Base-by-base conservation (phyloP, 2,888 invertebrate genomes). In the Epistrophe grossulariae region DNA sequence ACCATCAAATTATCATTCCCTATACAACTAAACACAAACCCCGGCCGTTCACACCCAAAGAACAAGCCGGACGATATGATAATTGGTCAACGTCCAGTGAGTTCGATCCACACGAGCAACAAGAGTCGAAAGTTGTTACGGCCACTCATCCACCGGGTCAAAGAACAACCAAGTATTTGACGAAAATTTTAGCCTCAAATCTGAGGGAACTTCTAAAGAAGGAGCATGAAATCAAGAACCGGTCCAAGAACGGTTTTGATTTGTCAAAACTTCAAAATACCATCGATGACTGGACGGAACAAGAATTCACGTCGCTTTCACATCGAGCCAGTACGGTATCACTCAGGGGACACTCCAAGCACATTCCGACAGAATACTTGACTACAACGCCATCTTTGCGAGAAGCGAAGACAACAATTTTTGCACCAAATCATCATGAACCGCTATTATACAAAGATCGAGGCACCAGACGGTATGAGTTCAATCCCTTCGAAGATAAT, bases 271-370 rank as follows among this genome's bases (percentile, higher is more conserved):
- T 97, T 48, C 97, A 97, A 91, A 96, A 96, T 89, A 97, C 96
- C 89, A 97, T 97, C 78, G 97, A 97, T 89, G 96, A 96, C 88
- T 97, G 97, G 97, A 97, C 97, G 0, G 95, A 95, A 89, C 95
- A 96, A 92, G 95, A 96, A 89, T 96, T 94, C 91, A 94, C 95
- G 0, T 94, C 93, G 88, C 89, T 93, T 17, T 93, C 93, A 2
- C 94, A 94, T 89, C 94, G 93, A 80, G 93, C 94, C 7, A 94
- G 94, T 57, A 94, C 93, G 0, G 94, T 93, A 66, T 94, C 94
- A 74, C 94, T 94, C 88, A 94, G 95, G 68, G 94, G 94, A 0
- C 94, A 94, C 4, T 95, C 96, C 2, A 97, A 97, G 91, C 95
- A 96, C 91, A 97, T 97, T 88, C 97, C 97, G 3, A 94, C 95